Percentiles rank a stretch among this genome's conserved stretches.
Conservation (phyloP, 2,888 invertebrate genomes). For the Sepiola atlantica region DNA sequence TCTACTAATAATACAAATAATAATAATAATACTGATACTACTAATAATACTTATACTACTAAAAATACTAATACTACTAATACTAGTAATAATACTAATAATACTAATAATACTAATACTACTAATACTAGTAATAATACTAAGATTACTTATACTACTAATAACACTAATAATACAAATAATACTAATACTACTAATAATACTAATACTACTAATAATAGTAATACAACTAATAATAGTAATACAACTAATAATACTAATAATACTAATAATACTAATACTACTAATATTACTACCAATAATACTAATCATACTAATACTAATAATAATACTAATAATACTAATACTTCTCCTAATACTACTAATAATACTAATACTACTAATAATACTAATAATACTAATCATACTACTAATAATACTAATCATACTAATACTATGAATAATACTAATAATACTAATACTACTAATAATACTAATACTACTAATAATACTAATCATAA, state of each 20-base stretch:
- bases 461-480: no score
- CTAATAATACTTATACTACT: no score
- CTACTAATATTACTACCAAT: not conserved
- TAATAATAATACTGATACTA: not conserved
- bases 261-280: not conserved
- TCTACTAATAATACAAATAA: not conserved
- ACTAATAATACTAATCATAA: not conserved
- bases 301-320: no score
- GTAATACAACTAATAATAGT: not conserved
- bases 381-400: no score
- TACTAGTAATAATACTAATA: not conserved
- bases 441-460: not conserved
- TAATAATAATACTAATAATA: not conserved
- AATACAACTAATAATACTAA: no score
- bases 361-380: not conserved
- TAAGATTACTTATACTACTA: not conserved
- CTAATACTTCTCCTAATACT: no score
- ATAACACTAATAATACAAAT: not conserved
- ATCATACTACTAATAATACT: not conserved
- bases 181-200: no score
- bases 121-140: not conserved
- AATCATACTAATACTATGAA: not conserved
- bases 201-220: not conserved
- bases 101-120: no score
- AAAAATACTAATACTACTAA: not conserved